Percentiles rank a stretch among this genome's conserved stretches.
Conservation (phyloP, 2,888 invertebrate genomes). For the Lutraria lutraria region DNA sequence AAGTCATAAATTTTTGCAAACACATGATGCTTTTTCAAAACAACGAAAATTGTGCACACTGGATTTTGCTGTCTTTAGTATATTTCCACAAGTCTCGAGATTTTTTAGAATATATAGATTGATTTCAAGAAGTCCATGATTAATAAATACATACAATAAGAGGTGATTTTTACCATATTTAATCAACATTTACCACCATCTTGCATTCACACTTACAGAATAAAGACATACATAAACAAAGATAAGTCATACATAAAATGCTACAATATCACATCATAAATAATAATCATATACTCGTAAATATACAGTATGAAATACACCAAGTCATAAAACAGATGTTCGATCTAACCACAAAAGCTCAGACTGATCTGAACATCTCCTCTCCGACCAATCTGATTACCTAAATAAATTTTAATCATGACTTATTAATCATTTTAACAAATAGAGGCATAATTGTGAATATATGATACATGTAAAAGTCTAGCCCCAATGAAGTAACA, state of each 20-base stretch:
- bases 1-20: too few species aligned
- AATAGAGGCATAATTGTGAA: not conserved
- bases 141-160: not conserved
- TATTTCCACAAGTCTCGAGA: too few species aligned
- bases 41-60: too few species aligned
- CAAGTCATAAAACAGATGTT: conserved; percentile 20
- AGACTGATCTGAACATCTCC: not conserved
- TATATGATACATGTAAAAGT: conserved; percentile 3
- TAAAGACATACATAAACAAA: conserved; percentile 8
- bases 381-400: not conserved
- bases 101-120: not conserved
- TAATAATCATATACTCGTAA: conserved; percentile 49
- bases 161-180: not conserved
- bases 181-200: not conserved
- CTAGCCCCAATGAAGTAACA: not conserved
- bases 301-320: conserved; percentile 47
- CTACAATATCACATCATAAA: conserved; percentile 67
- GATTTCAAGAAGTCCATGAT: not conserved
- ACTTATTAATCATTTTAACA: not conserved
- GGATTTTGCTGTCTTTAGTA: too few species aligned
- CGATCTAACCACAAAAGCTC: not conserved
- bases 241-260: conserved; percentile 25
- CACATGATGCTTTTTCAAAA: too few species aligned
- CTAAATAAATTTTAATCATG: not conserved
- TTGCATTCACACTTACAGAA: conserved; percentile 16